Evolutionary conservation across 2,888 invertebrate genomes (phyloP).

Genomic region (Polylopha cassiicola): DNA sequence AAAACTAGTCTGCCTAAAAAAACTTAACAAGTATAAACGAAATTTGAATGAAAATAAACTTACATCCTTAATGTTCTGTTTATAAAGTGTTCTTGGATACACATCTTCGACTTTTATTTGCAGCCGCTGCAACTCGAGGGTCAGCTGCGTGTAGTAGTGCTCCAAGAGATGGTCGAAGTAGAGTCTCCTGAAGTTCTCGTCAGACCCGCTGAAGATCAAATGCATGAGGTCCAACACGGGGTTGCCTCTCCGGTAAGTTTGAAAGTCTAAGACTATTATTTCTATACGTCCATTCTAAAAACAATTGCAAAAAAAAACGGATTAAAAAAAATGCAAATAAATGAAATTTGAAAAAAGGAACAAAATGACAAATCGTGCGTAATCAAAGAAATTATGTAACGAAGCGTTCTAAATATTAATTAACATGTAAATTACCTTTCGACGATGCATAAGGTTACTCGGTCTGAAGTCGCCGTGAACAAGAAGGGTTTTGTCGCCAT

Average conservation of each 20-base stretch:
- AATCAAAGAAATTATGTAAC: no score
- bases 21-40: not conserved
- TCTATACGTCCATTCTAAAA: conserved; percentile 21
- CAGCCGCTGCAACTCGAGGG: conserved; percentile 2
- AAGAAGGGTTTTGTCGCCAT: conserved; percentile 2
- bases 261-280: conserved; percentile 20
- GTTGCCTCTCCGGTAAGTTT: conserved; percentile 14
- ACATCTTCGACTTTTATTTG: conserved; percentile 6
- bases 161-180: conserved; percentile 19
- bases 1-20: not conserved
- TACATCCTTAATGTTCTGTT: conserved; percentile 10
- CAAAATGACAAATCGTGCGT: no score
- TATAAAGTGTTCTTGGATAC: conserved; percentile 12
- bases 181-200: conserved; percentile 21
- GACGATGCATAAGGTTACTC: conserved; percentile 22
- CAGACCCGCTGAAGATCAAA: conserved; percentile 23
- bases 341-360: no score
- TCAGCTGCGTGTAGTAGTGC: conserved; percentile 16
- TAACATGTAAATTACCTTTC: conserved; percentile 2
- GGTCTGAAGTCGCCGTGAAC: conserved; percentile 21
- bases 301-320: not conserved
- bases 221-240: conserved; percentile 19
- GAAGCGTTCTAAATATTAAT: no score
- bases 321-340: no score
- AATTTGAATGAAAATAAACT: not conserved